Conservation (phyloP, 2,113 vertebrate genomes). For the Boulengerochromis microlepis region DNA sequence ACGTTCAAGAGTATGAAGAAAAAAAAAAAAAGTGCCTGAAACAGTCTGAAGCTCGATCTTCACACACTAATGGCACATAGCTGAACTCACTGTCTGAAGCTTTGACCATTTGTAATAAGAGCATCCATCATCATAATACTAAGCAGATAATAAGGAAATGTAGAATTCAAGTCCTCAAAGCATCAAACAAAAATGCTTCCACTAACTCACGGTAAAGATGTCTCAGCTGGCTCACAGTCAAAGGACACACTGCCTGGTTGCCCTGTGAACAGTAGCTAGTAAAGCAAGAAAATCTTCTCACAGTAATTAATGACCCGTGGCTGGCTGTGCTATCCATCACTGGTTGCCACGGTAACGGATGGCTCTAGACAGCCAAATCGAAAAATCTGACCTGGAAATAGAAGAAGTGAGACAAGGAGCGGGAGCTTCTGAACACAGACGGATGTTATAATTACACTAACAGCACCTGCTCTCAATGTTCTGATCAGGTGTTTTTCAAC, state of each 20-base stretch:
- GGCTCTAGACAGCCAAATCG: background rate
- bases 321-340: slow-evolving; percentile 6
- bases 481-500: background rate
- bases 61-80: background rate
- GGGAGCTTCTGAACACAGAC: background rate
- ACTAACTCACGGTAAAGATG: background rate
- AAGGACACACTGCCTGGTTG: background rate
- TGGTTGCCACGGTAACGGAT: slow-evolving; percentile 13
- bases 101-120: background rate
- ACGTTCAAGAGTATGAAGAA: fast-evolving
- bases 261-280: background rate
- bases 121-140: background rate
- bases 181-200: background rate
- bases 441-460: background rate
- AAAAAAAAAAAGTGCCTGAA: background rate
- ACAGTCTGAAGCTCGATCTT: background rate
- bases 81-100: background rate
- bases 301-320: slow-evolving; percentile 19
- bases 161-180: background rate
- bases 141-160: background rate
- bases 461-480: background rate
- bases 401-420: background rate
- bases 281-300: background rate
- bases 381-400: background rate
- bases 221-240: background rate